These are phyloP conservation scores for Etheostoma cragini DNA, from an alignment of 2,113 vertebrate genomes.

Conservation along the genomic window DNA sequence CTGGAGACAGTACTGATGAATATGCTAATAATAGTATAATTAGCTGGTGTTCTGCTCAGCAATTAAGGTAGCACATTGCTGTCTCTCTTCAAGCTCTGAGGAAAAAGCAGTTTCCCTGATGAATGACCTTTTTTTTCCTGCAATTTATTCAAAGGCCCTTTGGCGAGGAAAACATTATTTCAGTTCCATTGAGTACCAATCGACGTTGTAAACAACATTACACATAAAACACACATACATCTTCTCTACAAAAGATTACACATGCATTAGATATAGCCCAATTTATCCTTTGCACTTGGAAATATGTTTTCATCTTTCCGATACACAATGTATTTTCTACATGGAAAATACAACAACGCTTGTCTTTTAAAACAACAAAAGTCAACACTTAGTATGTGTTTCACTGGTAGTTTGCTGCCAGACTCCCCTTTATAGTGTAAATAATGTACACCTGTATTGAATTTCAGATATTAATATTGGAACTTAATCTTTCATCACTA, in stretches of 20 bases:
- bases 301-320: background rate
- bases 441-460: no score
- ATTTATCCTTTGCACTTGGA: background rate
- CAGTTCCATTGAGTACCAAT: slow-evolving; percentile 32
- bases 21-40: slow-evolving; percentile 64
- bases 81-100: slow-evolving; percentile 23
- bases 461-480: no score
- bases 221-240: slow-evolving; percentile 19
- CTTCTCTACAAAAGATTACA: slow-evolving; percentile 2
- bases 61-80: slow-evolving; percentile 51
- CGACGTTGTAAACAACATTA: slow-evolving; percentile 34
- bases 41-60: slow-evolving; percentile 64
- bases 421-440: no score
- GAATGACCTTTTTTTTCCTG: slow-evolving; percentile 24
- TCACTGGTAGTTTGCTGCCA: background rate
- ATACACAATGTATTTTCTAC: background rate
- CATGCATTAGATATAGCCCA: background rate
- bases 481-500: no score
- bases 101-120: slow-evolving; percentile 40
- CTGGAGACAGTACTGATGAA: slow-evolving; percentile 49
- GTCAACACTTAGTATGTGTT: background rate
- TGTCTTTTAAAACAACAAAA: background rate
- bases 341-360: background rate
- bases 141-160: slow-evolving; percentile 22
- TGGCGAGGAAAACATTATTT: slow-evolving; percentile 37